Base-by-base conservation (phyloP, 2,888 invertebrate species). In the Herminia tarsipennalis region DNA sequence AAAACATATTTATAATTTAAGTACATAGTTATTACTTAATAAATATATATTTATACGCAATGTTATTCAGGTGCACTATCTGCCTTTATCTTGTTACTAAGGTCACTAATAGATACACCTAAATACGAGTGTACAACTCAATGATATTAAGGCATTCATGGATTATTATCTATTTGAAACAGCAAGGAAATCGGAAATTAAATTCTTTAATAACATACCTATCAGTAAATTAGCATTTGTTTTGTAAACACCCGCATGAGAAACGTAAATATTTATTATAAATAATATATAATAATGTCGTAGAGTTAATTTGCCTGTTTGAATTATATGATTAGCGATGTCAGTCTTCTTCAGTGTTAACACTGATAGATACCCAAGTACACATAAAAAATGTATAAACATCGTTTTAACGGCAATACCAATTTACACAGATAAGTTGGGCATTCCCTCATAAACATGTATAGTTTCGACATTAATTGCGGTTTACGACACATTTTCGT, bases 251-350 rank as follows among this genome's bases (percentile, higher is more conserved):
- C 58, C 52, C 53, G 64, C 66, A 75, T 64, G 70, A 63, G 70
- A 72, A 81, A 79, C 72, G 70, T 85, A 86, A 86, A 86, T 83
- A 83, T 83, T 84, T 81, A 79, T 75, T 70, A 56, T 78, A 78
- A 78, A 78, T 78, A 79, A 76, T 74, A 65, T 76, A 72, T 76
- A 73, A 70, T 81, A 70, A 71, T 76, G 70, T 76, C 70, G 67
- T 67, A 63, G 52, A 56, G 37, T 66, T 75, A 72, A 74, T 64
- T 68, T 61, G 60, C 47, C 56, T 40, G 52, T 66, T 63, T 58
- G 52, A 64, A 70, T 54, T 52, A 62, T 45, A 51, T 39, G 47
- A 35, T 43, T 50, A 28, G 35, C 30, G 29, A 44, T 41, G 39
- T 44, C 51, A 35, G 42, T 41, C 33, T 53, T 49, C 9, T 28